A percentile compares a stretch with the other conserved stretches of the same genome.
Evolutionary conservation across 2,113 vertebrate species (phyloP).

Genomic region (Gallinago paraguaiae): DNA sequence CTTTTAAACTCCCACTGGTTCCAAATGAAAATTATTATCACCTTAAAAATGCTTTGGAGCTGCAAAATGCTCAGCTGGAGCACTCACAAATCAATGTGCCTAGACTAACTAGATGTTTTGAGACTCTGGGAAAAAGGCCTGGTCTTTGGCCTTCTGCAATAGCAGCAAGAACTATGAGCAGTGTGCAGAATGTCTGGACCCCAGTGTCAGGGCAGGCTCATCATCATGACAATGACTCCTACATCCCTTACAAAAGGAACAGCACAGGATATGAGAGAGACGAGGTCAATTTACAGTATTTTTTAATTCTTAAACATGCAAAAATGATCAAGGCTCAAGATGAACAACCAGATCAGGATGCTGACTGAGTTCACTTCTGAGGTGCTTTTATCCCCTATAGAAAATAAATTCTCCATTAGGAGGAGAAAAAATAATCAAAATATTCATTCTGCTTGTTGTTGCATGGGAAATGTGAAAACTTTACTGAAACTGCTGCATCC

Average conservation of each 20-base stretch:
- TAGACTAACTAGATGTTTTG: background rate
- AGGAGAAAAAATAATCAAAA: background rate
- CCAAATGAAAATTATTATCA: background rate
- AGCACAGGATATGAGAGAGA: background rate
- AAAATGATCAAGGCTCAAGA: background rate
- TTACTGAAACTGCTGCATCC: background rate
- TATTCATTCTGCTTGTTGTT: background rate
- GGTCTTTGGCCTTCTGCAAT: background rate
- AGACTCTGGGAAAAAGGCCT: background rate
- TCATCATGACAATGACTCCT: background rate
- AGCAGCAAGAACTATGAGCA: background rate
- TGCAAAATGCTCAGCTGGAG: background rate
- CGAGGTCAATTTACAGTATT: background rate
- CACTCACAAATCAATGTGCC: background rate
- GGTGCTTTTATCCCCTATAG: rapidly evolving
- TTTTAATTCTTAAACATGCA: background rate
- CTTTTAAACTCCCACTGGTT: background rate
- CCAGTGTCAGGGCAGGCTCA: background rate
- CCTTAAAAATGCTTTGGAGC: background rate
- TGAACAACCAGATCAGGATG: background rate
- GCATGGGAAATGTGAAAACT: background rate
- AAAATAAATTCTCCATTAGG: background rate
- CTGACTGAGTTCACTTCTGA: background rate
- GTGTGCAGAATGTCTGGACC: background rate
- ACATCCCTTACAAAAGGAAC: background rate